phyloP scores from a whole-genome alignment of 2,888 invertebrate genomes.

The Lepidochitona cinerea region DNA sequence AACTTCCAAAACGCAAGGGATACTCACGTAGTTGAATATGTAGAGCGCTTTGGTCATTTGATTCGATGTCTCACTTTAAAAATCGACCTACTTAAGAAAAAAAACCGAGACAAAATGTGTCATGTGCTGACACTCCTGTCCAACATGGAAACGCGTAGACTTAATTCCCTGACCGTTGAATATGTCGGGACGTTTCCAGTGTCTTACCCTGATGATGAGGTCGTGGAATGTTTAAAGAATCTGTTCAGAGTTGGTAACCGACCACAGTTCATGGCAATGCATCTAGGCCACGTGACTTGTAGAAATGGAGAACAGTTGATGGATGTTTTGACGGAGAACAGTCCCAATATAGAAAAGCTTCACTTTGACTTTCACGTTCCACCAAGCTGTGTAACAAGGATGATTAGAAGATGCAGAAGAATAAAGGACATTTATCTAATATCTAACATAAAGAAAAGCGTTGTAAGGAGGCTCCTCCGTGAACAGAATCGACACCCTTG shows the following conservation, averaged over 20 bases:
- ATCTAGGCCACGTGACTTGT: conserved; percentile 58
- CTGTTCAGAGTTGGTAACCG: conserved; percentile 25
- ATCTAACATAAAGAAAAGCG: no score
- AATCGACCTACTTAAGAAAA: conserved; percentile 50
- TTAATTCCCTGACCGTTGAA: conserved; percentile 38
- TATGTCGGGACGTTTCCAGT: conserved; percentile 64
- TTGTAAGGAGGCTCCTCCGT: no score
- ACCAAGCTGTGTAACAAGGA: conserved; percentile 47
- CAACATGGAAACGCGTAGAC: conserved; percentile 29
- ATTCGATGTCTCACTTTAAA: conserved; percentile 49
- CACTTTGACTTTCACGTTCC: conserved; percentile 64
- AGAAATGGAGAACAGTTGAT: conserved; percentile 60
- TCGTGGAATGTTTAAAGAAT: conserved; percentile 33
- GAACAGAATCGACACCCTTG: no score
- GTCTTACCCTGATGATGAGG: conserved; percentile 67
- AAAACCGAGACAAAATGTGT: conserved; percentile 56
- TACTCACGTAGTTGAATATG: no score
- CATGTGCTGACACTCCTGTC: conserved; percentile 43
- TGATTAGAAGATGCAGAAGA: conserved; percentile 56
- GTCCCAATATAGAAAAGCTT: conserved; percentile 52
- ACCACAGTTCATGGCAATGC: conserved; percentile 41
- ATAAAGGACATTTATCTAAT: conserved; percentile 55
- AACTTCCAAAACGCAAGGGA: no score
- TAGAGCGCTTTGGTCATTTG: conserved; percentile 49
- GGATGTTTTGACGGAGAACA: conserved; percentile 51